phyloP scores from a whole-genome alignment of 53 echinoderm and acorn worm genomes.

The Arbacia lixula region DNA sequence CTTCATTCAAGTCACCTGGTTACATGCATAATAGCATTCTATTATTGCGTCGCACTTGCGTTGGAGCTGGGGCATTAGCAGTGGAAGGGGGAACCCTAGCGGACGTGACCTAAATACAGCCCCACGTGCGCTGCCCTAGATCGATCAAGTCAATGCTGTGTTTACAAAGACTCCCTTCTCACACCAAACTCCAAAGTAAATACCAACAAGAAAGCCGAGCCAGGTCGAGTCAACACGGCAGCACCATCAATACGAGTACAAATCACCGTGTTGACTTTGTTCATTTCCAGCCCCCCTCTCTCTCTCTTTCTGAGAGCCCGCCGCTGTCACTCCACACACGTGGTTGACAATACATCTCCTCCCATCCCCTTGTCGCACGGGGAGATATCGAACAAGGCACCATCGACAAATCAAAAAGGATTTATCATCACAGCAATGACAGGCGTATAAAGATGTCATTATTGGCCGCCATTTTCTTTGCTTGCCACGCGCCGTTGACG shows the following conservation, averaged over 20 bases:
- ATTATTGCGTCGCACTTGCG: no score
- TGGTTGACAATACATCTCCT: conserved; percentile 10
- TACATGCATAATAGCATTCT: no score
- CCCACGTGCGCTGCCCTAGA: background rate
- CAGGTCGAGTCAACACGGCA: conserved; percentile 13
- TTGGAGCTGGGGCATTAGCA: no score
- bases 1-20: no score
- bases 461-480: conserved; percentile 41
- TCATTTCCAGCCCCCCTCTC: conserved; percentile 23
- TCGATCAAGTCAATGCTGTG: conserved; percentile 25
- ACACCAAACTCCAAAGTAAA: conserved; percentile 41
- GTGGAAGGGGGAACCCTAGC: background rate
- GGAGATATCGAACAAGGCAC: conserved; percentile 11
- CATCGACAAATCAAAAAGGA: conserved; percentile 32
- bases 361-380: background rate
- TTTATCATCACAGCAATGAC: conserved; percentile 31
- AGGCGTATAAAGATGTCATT: conserved; percentile 30
- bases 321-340: conserved; percentile 17
- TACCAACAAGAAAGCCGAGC: conserved; percentile 52
- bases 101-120: conserved; percentile 4
- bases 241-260: conserved; percentile 33
- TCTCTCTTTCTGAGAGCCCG: background rate
- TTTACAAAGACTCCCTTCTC: conserved; percentile 27
- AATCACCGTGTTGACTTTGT: conserved; percentile 38
- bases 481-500: conserved; percentile 36